A percentile compares a stretch with the other conserved stretches of the same genome.
phyloP scores from a whole-genome alignment of 2,888 invertebrate species.

The Catocala sponsa region DNA sequence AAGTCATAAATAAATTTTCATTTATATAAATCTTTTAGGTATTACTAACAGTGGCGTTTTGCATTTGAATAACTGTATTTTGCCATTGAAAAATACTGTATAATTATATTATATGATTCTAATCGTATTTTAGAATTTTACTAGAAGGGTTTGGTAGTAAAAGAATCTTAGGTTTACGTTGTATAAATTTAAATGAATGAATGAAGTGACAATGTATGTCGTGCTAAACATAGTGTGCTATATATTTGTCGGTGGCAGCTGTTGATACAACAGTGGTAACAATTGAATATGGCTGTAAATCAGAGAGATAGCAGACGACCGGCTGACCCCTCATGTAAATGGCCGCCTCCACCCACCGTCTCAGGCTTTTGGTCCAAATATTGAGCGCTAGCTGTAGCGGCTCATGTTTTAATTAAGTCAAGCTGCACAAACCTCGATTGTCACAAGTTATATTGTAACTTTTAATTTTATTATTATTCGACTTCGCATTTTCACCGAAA shows the following conservation, averaged over 20 bases:
- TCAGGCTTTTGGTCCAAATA: constrained; percentile 61
- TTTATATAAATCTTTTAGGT: constrained; percentile 41
- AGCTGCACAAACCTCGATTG: too few species aligned
- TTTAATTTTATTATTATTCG: too few species aligned
- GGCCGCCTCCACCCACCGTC: constrained; percentile 68
- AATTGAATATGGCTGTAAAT: constrained; percentile 86
- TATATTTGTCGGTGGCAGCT: constrained; percentile 78
- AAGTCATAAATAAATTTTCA: constrained; percentile 52
- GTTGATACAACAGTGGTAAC: constrained; percentile 82
- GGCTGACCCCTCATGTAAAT: constrained; percentile 82
- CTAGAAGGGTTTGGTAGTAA: constrained; percentile 20
- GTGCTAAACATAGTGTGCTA: constrained; percentile 52
- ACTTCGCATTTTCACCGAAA: too few species aligned
- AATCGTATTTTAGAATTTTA: constrained; percentile 3
- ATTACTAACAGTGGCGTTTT: constrained; percentile 37
- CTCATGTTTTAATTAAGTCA: constrained; percentile 13
- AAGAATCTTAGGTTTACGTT: constrained; percentile 21
- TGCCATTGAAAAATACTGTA: constrained; percentile 23
- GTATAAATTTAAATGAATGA: constrained; percentile 33
- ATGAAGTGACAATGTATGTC: constrained; percentile 29
- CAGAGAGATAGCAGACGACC: constrained; percentile 74
- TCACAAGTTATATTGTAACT: too few species aligned
- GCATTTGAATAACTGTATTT: constrained; percentile 39
- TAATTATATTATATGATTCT: constrained; percentile 11
- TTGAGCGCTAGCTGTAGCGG: constrained; percentile 50